phyloP scores from a whole-genome alignment of 1,140 invertebrate genomes.

The Hyphantria cunea region DNA sequence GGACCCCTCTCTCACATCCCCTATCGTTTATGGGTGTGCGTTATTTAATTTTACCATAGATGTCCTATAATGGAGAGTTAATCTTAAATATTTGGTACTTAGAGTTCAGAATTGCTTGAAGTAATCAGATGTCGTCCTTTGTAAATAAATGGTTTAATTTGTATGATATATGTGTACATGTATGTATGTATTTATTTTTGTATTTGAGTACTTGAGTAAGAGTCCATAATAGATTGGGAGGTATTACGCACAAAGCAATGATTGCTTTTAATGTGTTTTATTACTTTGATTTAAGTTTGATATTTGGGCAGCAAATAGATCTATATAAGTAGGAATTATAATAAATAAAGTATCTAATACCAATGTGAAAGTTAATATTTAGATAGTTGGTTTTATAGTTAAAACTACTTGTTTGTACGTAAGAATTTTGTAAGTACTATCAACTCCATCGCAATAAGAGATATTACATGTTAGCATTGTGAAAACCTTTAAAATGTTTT shows the following conservation, averaged over 20 bases:
- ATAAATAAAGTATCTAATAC: too few species aligned
- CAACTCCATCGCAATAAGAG: too few species aligned
- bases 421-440: too few species aligned
- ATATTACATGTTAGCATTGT: too few species aligned
- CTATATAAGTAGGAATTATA: not conserved
- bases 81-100: slow-evolving; percentile 4
- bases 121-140: slow-evolving; percentile 1
- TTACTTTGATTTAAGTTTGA: slow-evolving; percentile 6
- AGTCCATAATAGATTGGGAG: slow-evolving; percentile 12
- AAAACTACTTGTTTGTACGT: too few species aligned
- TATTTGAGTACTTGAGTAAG: not conserved
- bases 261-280: slow-evolving; percentile 27
- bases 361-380: too few species aligned
- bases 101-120: slow-evolving; percentile 6
- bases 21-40: slow-evolving; percentile 66
- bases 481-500: too few species aligned
- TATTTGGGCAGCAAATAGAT: slow-evolving; percentile 21
- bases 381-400: too few species aligned
- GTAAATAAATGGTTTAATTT: not conserved
- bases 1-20: slow-evolving; percentile 59
- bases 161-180: not conserved
- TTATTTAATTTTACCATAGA: slow-evolving; percentile 63
- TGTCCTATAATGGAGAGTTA: not conserved
- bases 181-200: not conserved
- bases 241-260: slow-evolving; percentile 6